Percentiles rank a stretch among this genome's conserved stretches.
Evolutionary conservation across 2,888 invertebrate species (phyloP).

Genomic region (Perdita meconis): DNA sequence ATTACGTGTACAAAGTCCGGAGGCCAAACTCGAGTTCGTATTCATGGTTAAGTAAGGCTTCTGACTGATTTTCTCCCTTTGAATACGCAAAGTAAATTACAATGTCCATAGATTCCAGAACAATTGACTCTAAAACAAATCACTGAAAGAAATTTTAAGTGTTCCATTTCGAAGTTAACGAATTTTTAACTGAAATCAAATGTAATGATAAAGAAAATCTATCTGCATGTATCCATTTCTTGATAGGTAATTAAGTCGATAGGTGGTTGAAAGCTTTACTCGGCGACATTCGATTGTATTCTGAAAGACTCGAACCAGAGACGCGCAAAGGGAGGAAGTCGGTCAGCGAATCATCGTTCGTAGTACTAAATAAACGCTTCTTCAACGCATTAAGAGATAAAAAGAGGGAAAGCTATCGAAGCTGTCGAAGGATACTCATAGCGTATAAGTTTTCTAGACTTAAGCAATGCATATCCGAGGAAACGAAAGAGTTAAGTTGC

Average conservation of each 20-base stretch:
- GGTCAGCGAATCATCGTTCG: slow-evolving; percentile 47
- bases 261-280: background rate
- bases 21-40: slow-evolving; percentile 68
- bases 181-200: background rate
- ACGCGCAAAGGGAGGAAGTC: slow-evolving; percentile 16
- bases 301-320: background rate
- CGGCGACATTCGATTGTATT: too few species aligned
- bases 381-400: background rate
- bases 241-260: background rate
- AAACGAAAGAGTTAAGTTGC: slow-evolving; percentile 63
- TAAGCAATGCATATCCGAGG: slow-evolving; percentile 63
- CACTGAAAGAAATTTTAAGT: background rate
- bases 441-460: slow-evolving; percentile 65
- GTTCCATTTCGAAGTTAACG: background rate
- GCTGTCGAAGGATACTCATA: slow-evolving; percentile 66
- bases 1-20: slow-evolving; percentile 76
- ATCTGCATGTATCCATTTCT: too few species aligned
- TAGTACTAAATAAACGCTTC: slow-evolving; percentile 32
- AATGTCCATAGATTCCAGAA: background rate
- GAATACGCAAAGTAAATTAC: slow-evolving; percentile 3
- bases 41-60: slow-evolving; percentile 77
- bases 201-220: background rate
- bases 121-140: background rate
- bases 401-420: slow-evolving; percentile 30
- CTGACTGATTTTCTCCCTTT: slow-evolving; percentile 27